These are phyloP conservation scores for Phymatocera aterrima DNA, from an alignment of 2,888 invertebrate species.

Conservation along the genomic window DNA sequence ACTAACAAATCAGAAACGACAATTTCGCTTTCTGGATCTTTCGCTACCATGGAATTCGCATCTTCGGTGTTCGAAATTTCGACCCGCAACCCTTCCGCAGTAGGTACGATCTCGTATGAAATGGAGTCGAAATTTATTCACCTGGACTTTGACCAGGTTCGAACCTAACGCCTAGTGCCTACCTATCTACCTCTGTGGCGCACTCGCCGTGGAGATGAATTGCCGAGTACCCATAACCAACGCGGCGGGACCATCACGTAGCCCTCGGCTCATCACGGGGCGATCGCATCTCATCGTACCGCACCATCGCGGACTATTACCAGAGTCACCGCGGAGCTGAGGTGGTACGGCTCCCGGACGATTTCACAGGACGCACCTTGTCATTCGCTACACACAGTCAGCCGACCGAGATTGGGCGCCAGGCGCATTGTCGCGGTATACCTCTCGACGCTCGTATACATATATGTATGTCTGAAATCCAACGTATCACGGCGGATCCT, in stretches of 20 bases:
- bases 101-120: background rate
- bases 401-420: conserved; percentile 63
- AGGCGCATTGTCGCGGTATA: conserved; percentile 56
- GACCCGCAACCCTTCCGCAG: background rate
- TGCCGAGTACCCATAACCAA: conserved; percentile 35
- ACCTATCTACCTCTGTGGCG: no score
- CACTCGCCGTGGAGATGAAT: conserved; percentile 34
- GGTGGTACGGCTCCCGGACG: conserved; percentile 31
- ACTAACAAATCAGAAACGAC: no score
- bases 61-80: background rate
- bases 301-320: conserved; percentile 71
- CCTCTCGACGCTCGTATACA: conserved; percentile 47
- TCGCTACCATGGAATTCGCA: no score
- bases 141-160: no score
- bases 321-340: conserved; percentile 45
- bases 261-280: conserved; percentile 73
- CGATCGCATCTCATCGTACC: conserved; percentile 74
- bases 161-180: no score
- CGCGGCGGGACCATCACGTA: conserved; percentile 73
- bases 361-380: background rate
- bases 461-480: conserved; percentile 58
- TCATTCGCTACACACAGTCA: background rate
- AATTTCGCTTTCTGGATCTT: no score
- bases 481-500: conserved; percentile 59
- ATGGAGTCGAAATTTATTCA: background rate